A percentile compares a stretch with the other conserved stretches of the same genome.
Conservation (phyloP, 2,797 vertebrate genomes). For the Anabacerthia variegaticeps region DNA sequence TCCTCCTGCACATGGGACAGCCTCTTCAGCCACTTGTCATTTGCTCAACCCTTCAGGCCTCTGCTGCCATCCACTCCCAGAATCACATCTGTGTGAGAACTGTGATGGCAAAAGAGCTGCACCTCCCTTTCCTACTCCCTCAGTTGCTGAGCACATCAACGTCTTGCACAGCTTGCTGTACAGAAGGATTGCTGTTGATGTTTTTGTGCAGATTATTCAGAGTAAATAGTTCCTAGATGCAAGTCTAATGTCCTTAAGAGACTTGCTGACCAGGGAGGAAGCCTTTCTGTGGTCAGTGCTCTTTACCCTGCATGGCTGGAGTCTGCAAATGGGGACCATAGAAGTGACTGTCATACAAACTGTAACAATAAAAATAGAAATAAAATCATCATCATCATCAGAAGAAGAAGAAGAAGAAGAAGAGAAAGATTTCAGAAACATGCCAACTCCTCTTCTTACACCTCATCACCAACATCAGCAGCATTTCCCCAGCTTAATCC, state of each 20-base stretch:
- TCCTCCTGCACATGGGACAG: not conserved
- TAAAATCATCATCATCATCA: not conserved
- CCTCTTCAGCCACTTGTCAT: not conserved
- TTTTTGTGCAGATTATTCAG: not conserved
- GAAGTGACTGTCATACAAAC: rapidly evolving
- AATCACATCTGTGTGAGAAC: rapidly evolving
- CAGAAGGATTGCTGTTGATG: not conserved
- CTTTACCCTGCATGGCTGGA: not conserved
- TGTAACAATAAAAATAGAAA: not conserved
- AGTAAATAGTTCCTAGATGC: not conserved
- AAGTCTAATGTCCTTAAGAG: not conserved
- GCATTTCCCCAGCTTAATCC: not conserved
- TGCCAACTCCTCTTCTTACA: not conserved
- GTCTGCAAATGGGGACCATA: not conserved
- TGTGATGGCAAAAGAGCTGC: not conserved
- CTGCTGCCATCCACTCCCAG: not conserved
- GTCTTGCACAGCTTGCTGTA: not conserved
- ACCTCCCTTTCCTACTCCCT: not conserved
- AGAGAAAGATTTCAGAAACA: not conserved
- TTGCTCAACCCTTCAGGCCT: not conserved
- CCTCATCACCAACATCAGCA: rapidly evolving
- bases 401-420: too few relatives aligned
- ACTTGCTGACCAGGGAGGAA: not conserved
- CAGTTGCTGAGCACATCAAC: rapidly evolving
- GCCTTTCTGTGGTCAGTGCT: not conserved